phyloP scores from a whole-genome alignment of 1,140 invertebrate species.

The Anthonomus grandis region DNA sequence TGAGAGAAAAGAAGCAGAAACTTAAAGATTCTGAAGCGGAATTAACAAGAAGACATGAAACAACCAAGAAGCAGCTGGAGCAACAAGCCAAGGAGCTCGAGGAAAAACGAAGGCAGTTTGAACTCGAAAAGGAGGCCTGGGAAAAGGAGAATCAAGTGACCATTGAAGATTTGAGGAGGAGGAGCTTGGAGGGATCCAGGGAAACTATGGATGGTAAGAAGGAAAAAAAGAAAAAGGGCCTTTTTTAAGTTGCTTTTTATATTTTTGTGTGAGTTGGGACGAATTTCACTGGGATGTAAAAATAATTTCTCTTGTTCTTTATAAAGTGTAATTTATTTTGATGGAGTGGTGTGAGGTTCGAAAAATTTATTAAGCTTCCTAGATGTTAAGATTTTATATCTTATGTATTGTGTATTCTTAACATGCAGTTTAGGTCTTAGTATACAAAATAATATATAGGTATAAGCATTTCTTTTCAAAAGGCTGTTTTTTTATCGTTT shows the following conservation, averaged over 20 bases:
- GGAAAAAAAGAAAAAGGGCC: slow-evolving; percentile 47
- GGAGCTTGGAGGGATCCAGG: slow-evolving; percentile 80
- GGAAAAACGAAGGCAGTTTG: slow-evolving; percentile 81
- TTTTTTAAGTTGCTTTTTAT: slow-evolving; percentile 44
- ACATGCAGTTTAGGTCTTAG: too few species aligned
- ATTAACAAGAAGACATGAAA: slow-evolving; percentile 62
- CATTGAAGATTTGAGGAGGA: slow-evolving; percentile 78
- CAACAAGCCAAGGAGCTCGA: slow-evolving; percentile 88
- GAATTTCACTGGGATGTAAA: too few species aligned
- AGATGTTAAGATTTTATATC: too few species aligned
- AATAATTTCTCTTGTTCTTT: too few species aligned
- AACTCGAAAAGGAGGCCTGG: slow-evolving; percentile 84
- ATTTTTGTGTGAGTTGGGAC: too few species aligned
- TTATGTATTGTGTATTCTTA: too few species aligned
- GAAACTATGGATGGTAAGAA: slow-evolving; percentile 58
- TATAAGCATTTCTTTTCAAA: too few species aligned
- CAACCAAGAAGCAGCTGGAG: slow-evolving; percentile 66
- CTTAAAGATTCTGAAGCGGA: slow-evolving; percentile 90
- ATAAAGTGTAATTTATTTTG: too few species aligned
- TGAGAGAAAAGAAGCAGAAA: slow-evolving; percentile 90
- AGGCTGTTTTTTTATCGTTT: too few species aligned
- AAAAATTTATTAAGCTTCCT: too few species aligned
- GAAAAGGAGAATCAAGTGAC: slow-evolving; percentile 85
- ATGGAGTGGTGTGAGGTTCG: too few species aligned
- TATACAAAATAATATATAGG: too few species aligned